phyloP scores from a whole-genome alignment of 2,797 vertebrate genomes.

The Nyctibius grandis region DNA sequence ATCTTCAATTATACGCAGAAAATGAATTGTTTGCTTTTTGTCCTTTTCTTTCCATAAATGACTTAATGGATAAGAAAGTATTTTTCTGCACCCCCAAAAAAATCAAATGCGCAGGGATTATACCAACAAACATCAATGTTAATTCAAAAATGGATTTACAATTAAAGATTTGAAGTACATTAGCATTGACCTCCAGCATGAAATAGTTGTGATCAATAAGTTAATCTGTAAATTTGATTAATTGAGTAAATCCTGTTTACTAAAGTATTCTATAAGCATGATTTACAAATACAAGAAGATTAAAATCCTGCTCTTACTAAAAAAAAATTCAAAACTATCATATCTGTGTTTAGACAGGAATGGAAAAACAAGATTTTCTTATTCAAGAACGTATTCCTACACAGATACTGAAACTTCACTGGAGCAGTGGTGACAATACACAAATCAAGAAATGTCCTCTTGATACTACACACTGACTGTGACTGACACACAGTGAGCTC shows the following conservation, averaged over 20 bases:
- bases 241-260: constrained; percentile 89
- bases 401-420: not conserved
- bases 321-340: not conserved
- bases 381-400: not conserved
- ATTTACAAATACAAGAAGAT: constrained; percentile 44
- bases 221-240: constrained; percentile 91
- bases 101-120: constrained; percentile 71
- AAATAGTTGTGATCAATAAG: constrained; percentile 84
- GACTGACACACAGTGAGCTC: not conserved
- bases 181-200: constrained; percentile 85
- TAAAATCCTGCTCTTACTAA: not conserved
- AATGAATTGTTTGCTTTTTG: not conserved
- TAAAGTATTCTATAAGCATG: constrained; percentile 66
- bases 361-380: not conserved
- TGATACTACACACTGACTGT: not conserved
- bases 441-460: not conserved
- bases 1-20: not conserved
- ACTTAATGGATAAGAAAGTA: constrained; percentile 35
- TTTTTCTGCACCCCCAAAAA: constrained; percentile 12
- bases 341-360: not conserved
- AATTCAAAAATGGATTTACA: constrained; percentile 87
- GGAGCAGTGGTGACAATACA: not conserved
- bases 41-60: not conserved
- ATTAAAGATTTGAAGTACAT: constrained; percentile 81
- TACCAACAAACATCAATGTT: constrained; percentile 72